Conservation (phyloP, 2,888 invertebrate genomes). For the Latheticus oryzae region DNA sequence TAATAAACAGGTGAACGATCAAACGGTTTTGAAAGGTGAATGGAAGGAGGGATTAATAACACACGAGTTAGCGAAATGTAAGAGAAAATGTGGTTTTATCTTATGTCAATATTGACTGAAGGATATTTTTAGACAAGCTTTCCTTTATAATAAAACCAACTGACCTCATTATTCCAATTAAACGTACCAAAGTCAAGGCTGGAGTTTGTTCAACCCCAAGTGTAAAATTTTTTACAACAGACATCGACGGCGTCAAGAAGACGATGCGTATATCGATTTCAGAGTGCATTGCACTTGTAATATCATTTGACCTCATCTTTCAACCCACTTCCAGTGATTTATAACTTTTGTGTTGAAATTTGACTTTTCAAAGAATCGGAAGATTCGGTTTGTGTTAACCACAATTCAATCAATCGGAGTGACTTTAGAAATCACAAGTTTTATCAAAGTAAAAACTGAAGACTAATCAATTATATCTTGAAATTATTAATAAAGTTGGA, state of each 20-base stretch:
- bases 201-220: conserved; percentile 17
- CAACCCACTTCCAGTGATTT: conserved; percentile 33
- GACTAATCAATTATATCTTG: too few relatives aligned
- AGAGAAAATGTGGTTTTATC: too few relatives aligned
- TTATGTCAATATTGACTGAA: too few relatives aligned
- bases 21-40: too few relatives aligned
- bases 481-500: not conserved
- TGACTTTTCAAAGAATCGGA: conserved; percentile 6
- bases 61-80: too few relatives aligned
- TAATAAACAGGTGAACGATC: too few relatives aligned
- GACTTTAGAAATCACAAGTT: not conserved
- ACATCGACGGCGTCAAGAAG: conserved; percentile 33
- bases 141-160: too few relatives aligned
- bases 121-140: too few relatives aligned
- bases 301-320: conserved; percentile 36
- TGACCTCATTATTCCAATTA: too few relatives aligned
- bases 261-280: conserved; percentile 36
- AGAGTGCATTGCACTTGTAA: conserved; percentile 36
- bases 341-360: conserved; percentile 10
- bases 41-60: too few relatives aligned
- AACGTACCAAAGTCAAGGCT: too few relatives aligned
- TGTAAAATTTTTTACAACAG: conserved; percentile 11
- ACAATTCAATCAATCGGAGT: conserved; percentile 5
- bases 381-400: conserved; percentile 8
- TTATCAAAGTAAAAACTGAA: conserved; percentile 1